These are phyloP conservation scores for Catostylus mosaicus DNA, from an alignment of 30 jellyfish, hydroid and myxozoan genomes.

Conservation along the genomic window DNA sequence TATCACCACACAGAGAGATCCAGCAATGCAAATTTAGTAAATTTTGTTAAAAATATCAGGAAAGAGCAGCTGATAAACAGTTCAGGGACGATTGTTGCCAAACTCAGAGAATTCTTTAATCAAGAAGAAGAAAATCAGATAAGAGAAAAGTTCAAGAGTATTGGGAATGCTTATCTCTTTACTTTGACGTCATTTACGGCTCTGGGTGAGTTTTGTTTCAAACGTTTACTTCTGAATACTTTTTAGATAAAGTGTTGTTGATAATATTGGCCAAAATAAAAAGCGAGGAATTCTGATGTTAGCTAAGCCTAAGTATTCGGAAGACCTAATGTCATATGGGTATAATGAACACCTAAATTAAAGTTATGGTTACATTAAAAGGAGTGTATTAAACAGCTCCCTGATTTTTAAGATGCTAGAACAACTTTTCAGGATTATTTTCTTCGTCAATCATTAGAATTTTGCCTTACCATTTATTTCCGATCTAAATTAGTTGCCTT, in stretches of 20 bases:
- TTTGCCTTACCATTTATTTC: too few species aligned
- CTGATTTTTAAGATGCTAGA: too few species aligned
- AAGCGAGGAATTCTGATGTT: neutral
- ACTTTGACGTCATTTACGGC: constrained; percentile 50
- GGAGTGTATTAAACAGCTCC: too few species aligned
- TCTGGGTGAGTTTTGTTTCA: constrained; percentile 34
- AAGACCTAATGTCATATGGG: neutral
- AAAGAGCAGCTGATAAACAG: neutral
- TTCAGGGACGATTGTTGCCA: constrained; percentile 2
- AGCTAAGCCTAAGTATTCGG: neutral
- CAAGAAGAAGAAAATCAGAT: constrained; percentile 13
- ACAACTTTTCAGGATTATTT: too few species aligned
- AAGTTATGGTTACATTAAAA: too few species aligned
- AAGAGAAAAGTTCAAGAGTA: neutral
- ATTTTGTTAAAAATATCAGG: neutral
- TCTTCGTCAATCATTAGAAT: too few species aligned
- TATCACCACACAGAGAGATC: neutral
- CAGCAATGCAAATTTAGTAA: constrained; percentile 1
- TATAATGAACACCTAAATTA: neutral
- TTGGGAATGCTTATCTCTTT: constrained; percentile 38
- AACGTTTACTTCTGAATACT: neutral
- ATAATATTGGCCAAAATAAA: neutral
- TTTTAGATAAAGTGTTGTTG: too few species aligned
- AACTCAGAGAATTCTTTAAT: constrained; percentile 20
- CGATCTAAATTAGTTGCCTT: too few species aligned